Conservation (phyloP, 2,797 vertebrate genomes). For the Cuculus canorus region DNA sequence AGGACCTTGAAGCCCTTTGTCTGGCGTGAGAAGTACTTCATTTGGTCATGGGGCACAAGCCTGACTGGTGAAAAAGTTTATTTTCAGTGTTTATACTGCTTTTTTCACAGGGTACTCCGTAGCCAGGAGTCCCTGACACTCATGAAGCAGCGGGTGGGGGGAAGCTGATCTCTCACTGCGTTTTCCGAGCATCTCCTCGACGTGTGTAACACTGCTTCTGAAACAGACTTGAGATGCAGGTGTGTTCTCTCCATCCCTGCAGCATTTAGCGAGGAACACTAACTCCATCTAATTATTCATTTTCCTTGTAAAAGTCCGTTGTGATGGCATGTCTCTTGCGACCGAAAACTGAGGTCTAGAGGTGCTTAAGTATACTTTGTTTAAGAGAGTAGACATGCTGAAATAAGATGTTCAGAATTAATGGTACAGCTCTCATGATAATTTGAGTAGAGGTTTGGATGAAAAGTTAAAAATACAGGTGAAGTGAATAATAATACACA, state of each 20-base stretch:
- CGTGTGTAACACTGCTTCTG: background rate
- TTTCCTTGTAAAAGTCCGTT: slow-evolving; percentile 26
- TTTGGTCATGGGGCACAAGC: background rate
- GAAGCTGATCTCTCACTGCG: accelerated
- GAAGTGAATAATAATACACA: slow-evolving; percentile 20
- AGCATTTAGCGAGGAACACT: background rate
- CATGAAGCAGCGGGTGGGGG: accelerated
- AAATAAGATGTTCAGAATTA: slow-evolving; percentile 59
- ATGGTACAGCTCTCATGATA: slow-evolving; percentile 54
- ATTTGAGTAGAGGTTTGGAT: slow-evolving; percentile 53
- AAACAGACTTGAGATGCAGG: background rate
- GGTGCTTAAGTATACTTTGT: slow-evolving; percentile 51
- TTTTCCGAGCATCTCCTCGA: background rate
- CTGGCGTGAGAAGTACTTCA: accelerated
- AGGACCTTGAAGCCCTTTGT: background rate
- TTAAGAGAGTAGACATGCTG: slow-evolving; percentile 34
- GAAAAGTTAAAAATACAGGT: slow-evolving; percentile 56
- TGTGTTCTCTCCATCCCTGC: background rate
- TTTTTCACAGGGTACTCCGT: accelerated
- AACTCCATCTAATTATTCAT: slow-evolving; percentile 22
- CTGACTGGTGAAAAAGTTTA: background rate
- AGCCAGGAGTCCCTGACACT: accelerated
- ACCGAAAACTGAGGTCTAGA: slow-evolving; percentile 14
- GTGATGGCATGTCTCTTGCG: slow-evolving; percentile 1
- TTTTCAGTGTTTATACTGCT: too few relatives aligned